These are phyloP conservation scores for Harlomillsia oculata DNA, from an alignment of 1,140 invertebrate species.

Conservation along the genomic window DNA sequence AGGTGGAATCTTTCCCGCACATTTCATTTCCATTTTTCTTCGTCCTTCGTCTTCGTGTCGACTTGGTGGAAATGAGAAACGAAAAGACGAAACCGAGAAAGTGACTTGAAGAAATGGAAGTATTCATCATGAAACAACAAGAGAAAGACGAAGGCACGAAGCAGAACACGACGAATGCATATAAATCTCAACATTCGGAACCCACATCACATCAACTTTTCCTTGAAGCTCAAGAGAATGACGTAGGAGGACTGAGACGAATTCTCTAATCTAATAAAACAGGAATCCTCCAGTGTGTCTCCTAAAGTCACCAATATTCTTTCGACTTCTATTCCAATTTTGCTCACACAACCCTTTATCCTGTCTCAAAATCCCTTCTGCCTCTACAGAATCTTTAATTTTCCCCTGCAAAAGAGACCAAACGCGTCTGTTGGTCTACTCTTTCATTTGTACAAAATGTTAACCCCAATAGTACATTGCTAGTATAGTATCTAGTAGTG, in stretches of 20 bases:
- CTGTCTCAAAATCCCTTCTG: no score
- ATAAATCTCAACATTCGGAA: slow-evolving; percentile 2
- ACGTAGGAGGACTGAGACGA: slow-evolving; percentile 4
- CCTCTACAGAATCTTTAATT: no score
- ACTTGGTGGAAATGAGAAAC: neutral
- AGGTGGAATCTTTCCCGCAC: no score
- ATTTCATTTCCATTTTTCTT: no score
- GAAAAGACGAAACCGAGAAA: neutral
- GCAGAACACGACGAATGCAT: neutral
- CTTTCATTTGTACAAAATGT: no score
- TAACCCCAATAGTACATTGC: no score
- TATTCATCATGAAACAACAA: neutral
- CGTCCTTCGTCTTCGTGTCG: neutral
- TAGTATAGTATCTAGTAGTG: no score
- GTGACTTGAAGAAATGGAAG: neutral
- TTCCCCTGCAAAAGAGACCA: no score
- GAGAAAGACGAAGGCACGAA: neutral
- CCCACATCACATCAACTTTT: slow-evolving; percentile 11
- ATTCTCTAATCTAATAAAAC: slow-evolving; percentile 16
- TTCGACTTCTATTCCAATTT: no score
- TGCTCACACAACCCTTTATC: no score
- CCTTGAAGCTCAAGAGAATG: neutral
- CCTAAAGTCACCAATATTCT: no score
- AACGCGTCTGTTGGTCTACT: no score
- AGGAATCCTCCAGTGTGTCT: slow-evolving; percentile 2